Conservation (phyloP, 2,888 invertebrate species). For the Aleiodes testaceus region DNA sequence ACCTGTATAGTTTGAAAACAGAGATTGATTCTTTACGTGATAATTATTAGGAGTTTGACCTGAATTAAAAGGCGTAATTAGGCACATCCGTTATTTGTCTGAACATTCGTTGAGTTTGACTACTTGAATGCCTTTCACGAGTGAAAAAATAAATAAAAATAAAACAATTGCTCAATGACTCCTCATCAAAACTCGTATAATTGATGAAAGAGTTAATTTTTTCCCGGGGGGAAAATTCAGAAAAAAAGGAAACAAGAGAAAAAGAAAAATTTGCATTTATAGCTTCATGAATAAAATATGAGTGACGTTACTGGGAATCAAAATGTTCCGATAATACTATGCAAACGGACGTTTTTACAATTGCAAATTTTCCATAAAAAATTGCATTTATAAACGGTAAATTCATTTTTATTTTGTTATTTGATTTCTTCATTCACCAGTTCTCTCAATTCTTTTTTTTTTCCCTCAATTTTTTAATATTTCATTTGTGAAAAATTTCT, state of each 20-base stretch:
- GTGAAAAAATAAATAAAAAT: background rate
- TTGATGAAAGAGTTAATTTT: slow-evolving; percentile 27
- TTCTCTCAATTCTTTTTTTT: no score
- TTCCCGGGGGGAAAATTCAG: background rate
- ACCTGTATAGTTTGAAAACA: no score
- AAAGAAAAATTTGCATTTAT: slow-evolving; percentile 29
- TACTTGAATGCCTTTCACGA: background rate
- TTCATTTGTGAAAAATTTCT: no score
- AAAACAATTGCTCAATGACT: background rate
- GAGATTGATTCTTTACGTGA: no score
- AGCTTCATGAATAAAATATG: slow-evolving; percentile 33
- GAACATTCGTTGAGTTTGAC: no score
- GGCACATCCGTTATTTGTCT: no score
- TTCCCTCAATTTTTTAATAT: no score
- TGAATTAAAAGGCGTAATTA: no score
- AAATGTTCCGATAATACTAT: slow-evolving; percentile 29
- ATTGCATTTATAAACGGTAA: no score
- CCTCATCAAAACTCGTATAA: slow-evolving; percentile 17
- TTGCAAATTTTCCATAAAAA: slow-evolving; percentile 17
- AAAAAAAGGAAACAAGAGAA: slow-evolving; percentile 8
- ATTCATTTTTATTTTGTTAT: no score
- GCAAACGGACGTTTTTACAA: slow-evolving; percentile 30
- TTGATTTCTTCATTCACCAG: no score
- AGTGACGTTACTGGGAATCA: slow-evolving; percentile 28
- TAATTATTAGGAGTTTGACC: no score